Base-by-base conservation (phyloP, 2,888 invertebrate genomes). In the Metellina segmentata region DNA sequence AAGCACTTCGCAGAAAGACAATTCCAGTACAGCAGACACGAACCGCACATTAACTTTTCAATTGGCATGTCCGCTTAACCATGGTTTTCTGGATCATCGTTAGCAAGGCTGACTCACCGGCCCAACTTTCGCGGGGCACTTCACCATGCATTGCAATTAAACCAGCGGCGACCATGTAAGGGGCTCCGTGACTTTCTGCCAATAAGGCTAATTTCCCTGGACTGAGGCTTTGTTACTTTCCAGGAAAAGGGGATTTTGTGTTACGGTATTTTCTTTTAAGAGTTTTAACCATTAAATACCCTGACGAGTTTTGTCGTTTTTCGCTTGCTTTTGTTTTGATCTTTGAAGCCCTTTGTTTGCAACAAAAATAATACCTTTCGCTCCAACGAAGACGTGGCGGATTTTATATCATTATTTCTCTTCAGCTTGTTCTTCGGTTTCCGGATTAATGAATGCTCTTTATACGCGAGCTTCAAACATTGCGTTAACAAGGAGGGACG, bases 151-250 rank as follows among this genome's bases (percentile, higher is more conserved):
- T 71, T 72, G 79, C 87, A 87, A 87, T 87, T 87, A 87, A 71
- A 85, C 85, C 74, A 53, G 79, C 53, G 49, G 19, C 9, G 13
- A 69, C 9, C 69, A 48, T 81, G 53, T 71, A 72, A 79, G 87
- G 72, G 20, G 6, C 71, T 79, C 52, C 89, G 89, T 89, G 89
- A 89, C 89, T 89, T 77, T 77, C 52, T 20, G n/a, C 70, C 77
- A 89, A 89, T 89, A 89, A 89, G 77, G 82, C 89, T 77, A 89
- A 89, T 89, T 89, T 77, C 34, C 9, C 49, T 19, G 75, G 51
- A 74, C 20, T 20, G 75, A 53, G 13, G 74, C 74, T 75, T 74
- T 85, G 74, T 85, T 82, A 71, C 85, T 72, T 61, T 16, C 34
- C 53, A 5, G 61, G 11, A 19, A 61, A 61, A 85, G 70, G n/a